Conservation (phyloP, 2,113 vertebrate genomes). For the Corythoichthys intestinalis region DNA sequence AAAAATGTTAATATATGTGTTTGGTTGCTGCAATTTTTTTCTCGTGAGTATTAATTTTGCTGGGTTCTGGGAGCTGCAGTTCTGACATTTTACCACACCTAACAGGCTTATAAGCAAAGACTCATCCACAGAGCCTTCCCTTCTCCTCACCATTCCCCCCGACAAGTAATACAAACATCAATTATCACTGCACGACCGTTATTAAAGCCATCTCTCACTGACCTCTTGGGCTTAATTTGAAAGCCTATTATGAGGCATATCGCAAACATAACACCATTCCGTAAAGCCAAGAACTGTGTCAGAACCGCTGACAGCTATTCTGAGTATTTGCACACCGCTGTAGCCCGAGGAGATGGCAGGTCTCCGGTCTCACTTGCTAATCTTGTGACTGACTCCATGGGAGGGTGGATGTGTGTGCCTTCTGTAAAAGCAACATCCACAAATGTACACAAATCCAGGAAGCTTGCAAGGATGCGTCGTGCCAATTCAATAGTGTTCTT, state of each 20-base stretch:
- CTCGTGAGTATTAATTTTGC: slow-evolving; percentile 20
- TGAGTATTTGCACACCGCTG: slow-evolving; percentile 52
- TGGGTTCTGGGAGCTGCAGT: slow-evolving; percentile 32
- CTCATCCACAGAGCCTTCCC: slow-evolving; percentile 44
- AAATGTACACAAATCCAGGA: slow-evolving; percentile 2
- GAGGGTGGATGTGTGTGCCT: slow-evolving; percentile 44
- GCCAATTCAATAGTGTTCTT: neutral
- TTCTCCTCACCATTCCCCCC: slow-evolving; percentile 39
- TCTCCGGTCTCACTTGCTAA: slow-evolving; percentile 57
- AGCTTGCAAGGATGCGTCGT: neutral
- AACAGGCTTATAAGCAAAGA: slow-evolving; percentile 57
- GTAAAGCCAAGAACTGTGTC: slow-evolving; percentile 49
- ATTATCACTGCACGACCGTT: slow-evolving; percentile 39
- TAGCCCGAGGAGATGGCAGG: slow-evolving; percentile 49
- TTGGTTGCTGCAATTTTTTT: slow-evolving; percentile 12
- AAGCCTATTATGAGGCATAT: slow-evolving; percentile 54
- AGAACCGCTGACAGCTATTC: slow-evolving; percentile 61
- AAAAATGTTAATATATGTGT: slow-evolving; percentile 6
- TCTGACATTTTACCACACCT: slow-evolving; percentile 51
- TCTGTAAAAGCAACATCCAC: slow-evolving; percentile 27
- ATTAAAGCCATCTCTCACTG: slow-evolving; percentile 45
- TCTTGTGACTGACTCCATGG: slow-evolving; percentile 51
- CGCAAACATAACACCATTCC: slow-evolving; percentile 53
- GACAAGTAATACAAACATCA: slow-evolving; percentile 46
- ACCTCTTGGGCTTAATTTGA: slow-evolving; percentile 49